Evolutionary conservation across 2,797 vertebrate genomes (phyloP).

Genomic region (Caiman crocodilus): DNA sequence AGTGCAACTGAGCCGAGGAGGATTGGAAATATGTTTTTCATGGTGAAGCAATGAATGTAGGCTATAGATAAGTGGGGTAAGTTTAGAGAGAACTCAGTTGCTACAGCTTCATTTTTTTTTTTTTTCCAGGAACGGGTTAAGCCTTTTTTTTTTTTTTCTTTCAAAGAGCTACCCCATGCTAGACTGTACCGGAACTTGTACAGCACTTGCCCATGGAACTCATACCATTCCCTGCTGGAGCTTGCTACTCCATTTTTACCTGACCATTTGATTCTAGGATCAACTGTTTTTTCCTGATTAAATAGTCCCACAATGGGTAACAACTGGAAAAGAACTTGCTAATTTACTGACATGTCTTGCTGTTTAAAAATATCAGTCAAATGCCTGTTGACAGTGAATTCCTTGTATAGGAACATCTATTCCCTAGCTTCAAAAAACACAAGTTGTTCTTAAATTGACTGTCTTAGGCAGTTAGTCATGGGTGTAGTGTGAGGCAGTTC

Average conservation of each 20-base stretch:
- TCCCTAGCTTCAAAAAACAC: background rate
- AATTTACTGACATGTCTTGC: background rate
- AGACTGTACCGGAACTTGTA: background rate
- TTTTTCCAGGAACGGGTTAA: constrained; percentile 19
- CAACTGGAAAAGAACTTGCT: background rate
- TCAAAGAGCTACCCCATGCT: background rate
- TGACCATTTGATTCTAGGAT: background rate
- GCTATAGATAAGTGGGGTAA: constrained; percentile 47
- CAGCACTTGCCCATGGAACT: background rate
- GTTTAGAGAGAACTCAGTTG: constrained; percentile 45
- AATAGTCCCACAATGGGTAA: no score
- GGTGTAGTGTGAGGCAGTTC: background rate
- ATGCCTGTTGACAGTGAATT: accelerated
- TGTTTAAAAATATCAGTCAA: accelerated
- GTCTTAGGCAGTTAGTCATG: background rate
- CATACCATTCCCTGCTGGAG: background rate
- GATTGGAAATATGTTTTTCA: constrained; percentile 42
- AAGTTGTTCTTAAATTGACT: background rate
- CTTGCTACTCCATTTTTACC: background rate
- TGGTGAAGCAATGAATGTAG: constrained; percentile 48
- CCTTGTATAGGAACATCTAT: background rate
- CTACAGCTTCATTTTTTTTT: constrained; percentile 62
- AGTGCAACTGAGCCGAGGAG: constrained; percentile 19
- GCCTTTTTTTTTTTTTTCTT: background rate
- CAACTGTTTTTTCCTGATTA: accelerated